A percentile compares a stretch with the other conserved stretches of the same genome.
Evolutionary conservation across 1,140 invertebrate species (phyloP).

Genomic region (Colletes gigas): DNA sequence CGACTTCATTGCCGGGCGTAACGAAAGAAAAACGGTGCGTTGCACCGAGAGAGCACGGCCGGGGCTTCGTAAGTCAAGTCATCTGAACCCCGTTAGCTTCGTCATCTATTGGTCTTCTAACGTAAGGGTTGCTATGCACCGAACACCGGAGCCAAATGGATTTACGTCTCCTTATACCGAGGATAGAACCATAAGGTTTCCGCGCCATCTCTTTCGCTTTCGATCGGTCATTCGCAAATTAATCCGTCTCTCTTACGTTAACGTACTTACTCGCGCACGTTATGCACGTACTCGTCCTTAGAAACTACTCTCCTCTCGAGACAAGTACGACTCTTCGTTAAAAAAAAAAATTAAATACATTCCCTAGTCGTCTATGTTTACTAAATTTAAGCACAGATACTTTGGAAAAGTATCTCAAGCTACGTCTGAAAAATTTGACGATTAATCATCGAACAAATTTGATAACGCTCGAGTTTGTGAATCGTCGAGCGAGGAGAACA

Average conservation of each 20-base stretch:
- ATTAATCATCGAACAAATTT: no score
- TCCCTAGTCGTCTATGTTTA: no score
- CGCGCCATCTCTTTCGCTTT: constrained; percentile 54
- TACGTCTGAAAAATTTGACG: no score
- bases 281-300: constrained; percentile 15
- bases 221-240: constrained; percentile 46
- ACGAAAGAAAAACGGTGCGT: constrained; percentile 46
- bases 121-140: constrained; percentile 37
- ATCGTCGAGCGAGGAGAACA: background rate
- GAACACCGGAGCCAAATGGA: constrained; percentile 60
- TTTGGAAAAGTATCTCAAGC: no score
- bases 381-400: no score
- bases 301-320: background rate
- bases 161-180: constrained; percentile 68
- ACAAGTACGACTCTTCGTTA: background rate
- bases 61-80: constrained; percentile 74
- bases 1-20: constrained; percentile 42
- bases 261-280: constrained; percentile 27
- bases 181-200: constrained; percentile 74
- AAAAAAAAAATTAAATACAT: no score
- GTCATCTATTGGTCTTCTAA: constrained; percentile 70
- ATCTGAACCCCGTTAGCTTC: constrained; percentile 71
- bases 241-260: constrained; percentile 45
- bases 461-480: no score
- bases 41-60: constrained; percentile 36